These are phyloP conservation scores for Dasypolia templi DNA, from an alignment of 2,888 invertebrate species.

Conservation along the genomic window DNA sequence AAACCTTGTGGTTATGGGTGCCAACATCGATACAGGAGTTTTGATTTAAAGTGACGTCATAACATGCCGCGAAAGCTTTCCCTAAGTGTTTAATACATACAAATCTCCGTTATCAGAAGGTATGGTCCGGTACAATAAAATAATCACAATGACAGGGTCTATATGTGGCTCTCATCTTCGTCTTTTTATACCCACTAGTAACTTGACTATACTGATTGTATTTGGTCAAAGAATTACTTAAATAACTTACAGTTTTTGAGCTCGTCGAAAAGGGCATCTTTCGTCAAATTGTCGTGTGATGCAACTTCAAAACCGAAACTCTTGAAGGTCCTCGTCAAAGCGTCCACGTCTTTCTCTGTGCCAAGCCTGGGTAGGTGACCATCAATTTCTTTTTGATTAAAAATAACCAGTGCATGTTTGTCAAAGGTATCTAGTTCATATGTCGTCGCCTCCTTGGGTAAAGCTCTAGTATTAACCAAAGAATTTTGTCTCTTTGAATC, in stretches of 20 bases:
- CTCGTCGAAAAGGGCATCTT: slow-evolving; percentile 73
- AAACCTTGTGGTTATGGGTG: no score
- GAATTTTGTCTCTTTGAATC: slow-evolving; percentile 11
- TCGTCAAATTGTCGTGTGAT: slow-evolving; percentile 75
- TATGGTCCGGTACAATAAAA: neutral
- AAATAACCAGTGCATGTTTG: slow-evolving; percentile 81
- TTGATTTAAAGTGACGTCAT: neutral
- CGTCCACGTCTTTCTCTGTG: slow-evolving; percentile 78
- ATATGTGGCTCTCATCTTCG: neutral
- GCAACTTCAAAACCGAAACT: slow-evolving; percentile 78
- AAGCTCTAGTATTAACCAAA: slow-evolving; percentile 66
- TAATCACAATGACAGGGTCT: neutral
- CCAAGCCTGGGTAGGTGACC: slow-evolving; percentile 77
- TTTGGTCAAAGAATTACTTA: neutral
- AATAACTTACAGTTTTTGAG: slow-evolving; percentile 75
- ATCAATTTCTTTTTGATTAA: slow-evolving; percentile 79
- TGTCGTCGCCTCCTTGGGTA: slow-evolving; percentile 75
- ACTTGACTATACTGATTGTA: neutral
- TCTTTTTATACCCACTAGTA: neutral
- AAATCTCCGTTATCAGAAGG: neutral
- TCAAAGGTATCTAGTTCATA: slow-evolving; percentile 82
- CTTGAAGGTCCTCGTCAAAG: slow-evolving; percentile 75
- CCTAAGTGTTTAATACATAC: no score
- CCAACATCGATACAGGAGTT: neutral
- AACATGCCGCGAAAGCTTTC: no score